These are phyloP conservation scores for Drosophila ogumai DNA, from an alignment of 1,140 invertebrate genomes.

Conservation along the genomic window DNA sequence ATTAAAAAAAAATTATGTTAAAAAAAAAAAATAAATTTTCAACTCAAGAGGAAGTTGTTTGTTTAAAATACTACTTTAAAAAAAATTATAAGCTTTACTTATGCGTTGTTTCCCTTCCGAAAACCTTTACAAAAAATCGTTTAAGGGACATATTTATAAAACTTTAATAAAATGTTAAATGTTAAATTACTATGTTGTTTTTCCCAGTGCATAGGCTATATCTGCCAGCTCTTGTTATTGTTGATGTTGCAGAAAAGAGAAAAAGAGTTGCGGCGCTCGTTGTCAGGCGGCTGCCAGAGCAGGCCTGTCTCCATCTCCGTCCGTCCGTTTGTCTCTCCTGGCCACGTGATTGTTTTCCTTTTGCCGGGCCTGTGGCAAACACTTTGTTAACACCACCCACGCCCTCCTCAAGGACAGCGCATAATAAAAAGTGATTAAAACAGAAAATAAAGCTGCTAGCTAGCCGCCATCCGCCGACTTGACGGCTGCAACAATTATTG, in stretches of 20 bases:
- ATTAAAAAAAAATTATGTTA: too few species aligned
- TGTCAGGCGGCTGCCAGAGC: constrained; percentile 72
- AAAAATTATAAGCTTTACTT: too few species aligned
- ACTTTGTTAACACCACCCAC: constrained; percentile 46
- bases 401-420: constrained; percentile 25
- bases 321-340: constrained; percentile 38
- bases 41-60: too few species aligned
- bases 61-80: too few species aligned
- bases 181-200: neutral
- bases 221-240: constrained; percentile 59
- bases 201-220: constrained; percentile 3
- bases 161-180: too few species aligned
- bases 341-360: constrained; percentile 78
- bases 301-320: constrained; percentile 35
- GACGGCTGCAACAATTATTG: constrained; percentile 31
- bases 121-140: neutral
- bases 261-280: constrained; percentile 66
- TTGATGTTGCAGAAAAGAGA: constrained; percentile 64
- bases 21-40: too few species aligned
- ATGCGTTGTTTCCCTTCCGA: too few species aligned
- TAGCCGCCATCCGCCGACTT: neutral
- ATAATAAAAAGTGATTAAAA: constrained; percentile 79
- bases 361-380: constrained; percentile 57
- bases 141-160: neutral
- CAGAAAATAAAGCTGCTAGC: constrained; percentile 36